Percentiles rank a stretch among this genome's conserved stretches.
phyloP scores from a whole-genome alignment of 2,113 vertebrate genomes.

The Vombatus ursinus region DNA sequence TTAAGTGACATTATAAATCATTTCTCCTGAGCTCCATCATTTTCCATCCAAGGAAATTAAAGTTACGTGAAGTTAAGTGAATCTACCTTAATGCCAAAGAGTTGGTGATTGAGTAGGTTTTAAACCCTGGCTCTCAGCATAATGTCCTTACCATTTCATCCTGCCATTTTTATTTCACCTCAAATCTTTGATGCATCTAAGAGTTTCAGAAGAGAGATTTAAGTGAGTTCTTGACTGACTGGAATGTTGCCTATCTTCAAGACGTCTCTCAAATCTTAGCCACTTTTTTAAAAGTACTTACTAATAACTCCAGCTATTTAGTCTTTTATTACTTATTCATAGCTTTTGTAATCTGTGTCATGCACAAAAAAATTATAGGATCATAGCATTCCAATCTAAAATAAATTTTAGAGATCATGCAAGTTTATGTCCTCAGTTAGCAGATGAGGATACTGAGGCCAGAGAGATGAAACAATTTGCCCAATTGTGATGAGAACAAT shows the following conservation, averaged over 20 bases:
- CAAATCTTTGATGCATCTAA: not conserved
- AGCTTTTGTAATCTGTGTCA: not conserved
- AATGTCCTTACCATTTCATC: not conserved
- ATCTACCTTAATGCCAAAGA: not conserved
- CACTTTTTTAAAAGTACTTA: not conserved
- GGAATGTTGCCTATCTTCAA: not conserved
- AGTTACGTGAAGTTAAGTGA: not conserved
- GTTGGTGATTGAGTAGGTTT: not conserved
- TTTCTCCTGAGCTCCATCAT: not conserved
- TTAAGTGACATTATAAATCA: not conserved
- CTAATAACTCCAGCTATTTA: not conserved
- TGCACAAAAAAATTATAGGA: not conserved
- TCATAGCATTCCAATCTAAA: not conserved
- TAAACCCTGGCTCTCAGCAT: not conserved
- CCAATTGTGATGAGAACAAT: too few relatives aligned
- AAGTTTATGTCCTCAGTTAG: not conserved
- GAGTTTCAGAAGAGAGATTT: not conserved
- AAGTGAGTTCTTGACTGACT: not conserved
- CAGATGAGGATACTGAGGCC: too few relatives aligned
- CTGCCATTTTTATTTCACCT: not conserved
- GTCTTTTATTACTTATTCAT: not conserved
- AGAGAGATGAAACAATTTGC: too few relatives aligned
- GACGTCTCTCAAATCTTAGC: not conserved
- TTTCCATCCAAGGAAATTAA: not conserved
- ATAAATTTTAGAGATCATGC: not conserved